Conservation (phyloP, 2,888 invertebrate genomes). For the Vannuccia rotundouncinata region DNA sequence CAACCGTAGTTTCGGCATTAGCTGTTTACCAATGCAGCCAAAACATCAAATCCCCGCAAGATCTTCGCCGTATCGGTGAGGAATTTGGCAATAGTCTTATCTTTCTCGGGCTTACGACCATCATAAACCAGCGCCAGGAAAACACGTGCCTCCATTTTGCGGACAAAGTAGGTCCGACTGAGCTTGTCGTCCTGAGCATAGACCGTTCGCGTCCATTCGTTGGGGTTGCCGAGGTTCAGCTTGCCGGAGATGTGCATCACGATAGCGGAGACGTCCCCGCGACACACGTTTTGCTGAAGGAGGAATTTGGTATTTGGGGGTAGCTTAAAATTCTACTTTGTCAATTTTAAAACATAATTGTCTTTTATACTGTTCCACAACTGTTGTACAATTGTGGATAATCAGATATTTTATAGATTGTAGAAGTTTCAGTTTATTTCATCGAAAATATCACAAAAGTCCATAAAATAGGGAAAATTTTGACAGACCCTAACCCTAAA, state of each 20-base stretch:
- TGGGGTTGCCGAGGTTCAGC: constrained; percentile 1
- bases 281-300: neutral
- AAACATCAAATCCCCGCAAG: constrained; percentile 9
- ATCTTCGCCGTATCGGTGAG: neutral
- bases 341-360: too few species aligned
- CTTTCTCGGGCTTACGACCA: neutral
- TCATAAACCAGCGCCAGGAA: constrained; percentile 33
- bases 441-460: too few species aligned
- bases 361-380: too few species aligned
- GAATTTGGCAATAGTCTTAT: neutral
- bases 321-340: too few species aligned
- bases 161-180: constrained; percentile 29
- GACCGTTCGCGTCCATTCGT: neutral
- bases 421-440: too few species aligned
- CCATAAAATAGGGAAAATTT: too few species aligned
- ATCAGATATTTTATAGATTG: too few species aligned
- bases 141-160: constrained; percentile 37
- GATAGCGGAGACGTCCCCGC: neutral
- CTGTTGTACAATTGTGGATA: too few species aligned
- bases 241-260: constrained; percentile 28
- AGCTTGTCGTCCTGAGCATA: constrained; percentile 33
- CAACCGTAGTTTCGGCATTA: too few species aligned
- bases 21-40: neutral
- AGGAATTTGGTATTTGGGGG: too few species aligned
- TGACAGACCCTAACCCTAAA: too few species aligned